Conservation (phyloP, 2,113 vertebrate genomes). For the Oncorhynchus kisutch region DNA sequence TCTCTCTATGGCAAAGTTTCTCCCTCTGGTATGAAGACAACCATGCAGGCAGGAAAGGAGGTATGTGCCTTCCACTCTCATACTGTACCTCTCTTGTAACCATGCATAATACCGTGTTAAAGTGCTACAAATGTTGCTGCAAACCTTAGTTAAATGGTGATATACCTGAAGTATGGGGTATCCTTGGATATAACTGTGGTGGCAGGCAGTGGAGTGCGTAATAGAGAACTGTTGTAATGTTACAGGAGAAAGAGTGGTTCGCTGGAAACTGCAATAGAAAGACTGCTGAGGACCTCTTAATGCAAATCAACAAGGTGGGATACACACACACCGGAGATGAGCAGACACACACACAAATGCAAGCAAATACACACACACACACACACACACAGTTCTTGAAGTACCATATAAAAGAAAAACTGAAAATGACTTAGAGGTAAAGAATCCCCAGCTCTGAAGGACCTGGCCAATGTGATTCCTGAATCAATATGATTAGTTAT, state of each 20-base stretch:
- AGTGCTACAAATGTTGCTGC: background rate
- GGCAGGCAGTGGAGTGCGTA: background rate
- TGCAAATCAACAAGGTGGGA: slow-evolving; percentile 70
- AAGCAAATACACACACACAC: background rate
- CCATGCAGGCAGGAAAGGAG: slow-evolving; percentile 47
- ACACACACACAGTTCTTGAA: background rate
- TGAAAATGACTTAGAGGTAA: no score
- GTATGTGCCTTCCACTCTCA: slow-evolving; percentile 32
- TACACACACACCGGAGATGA: background rate
- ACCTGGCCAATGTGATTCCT: no score
- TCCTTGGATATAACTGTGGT: background rate
- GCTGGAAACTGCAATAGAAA: slow-evolving; percentile 75
- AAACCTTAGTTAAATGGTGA: background rate
- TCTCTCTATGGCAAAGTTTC: slow-evolving; percentile 37
- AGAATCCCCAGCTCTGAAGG: no score
- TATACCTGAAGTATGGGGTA: background rate
- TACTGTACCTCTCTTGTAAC: no score
- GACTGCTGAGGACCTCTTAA: slow-evolving; percentile 72
- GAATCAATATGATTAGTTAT: no score
- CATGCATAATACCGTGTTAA: no score
- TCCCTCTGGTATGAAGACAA: slow-evolving; percentile 24
- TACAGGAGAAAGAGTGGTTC: slow-evolving; percentile 78
- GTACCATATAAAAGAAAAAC: no score
- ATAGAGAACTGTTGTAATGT: background rate
- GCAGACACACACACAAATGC: background rate